Base-by-base conservation (phyloP, 2,113 vertebrate genomes). In the Anolis sagrei region DNA sequence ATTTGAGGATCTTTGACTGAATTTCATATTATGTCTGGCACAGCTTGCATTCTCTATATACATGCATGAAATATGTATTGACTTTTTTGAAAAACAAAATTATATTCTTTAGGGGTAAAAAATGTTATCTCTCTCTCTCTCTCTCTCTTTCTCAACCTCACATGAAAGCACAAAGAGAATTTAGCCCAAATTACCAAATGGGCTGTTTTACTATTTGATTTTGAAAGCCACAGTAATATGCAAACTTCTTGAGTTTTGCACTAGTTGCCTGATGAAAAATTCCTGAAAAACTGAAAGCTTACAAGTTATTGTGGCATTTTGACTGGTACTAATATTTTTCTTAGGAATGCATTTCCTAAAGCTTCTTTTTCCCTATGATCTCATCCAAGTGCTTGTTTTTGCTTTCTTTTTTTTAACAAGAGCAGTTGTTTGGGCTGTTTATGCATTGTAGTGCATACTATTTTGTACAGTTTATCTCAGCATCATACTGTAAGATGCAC, bases 1-100 rank as follows among this genome's bases (percentile, higher is more conserved):
- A 18, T 88, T 36, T 74, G 48, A 76, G 29, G n/a, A 68, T 49
- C 34, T 83, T 79, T 84, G 7, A 88, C 44, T 39, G 8, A 64
- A 32, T 86, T 88, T 29, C 21, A 80, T 92, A 79, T 80, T 83
- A 9, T 62, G 29, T 27, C 54, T 36, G 6, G 69, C 2, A 2
- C 51, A 64, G 49, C 48, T 74, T 64, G 58, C 64, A 72, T 58
- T 79, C 11, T 64, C 44, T 18, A 34, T 34, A 27, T 6, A 48
- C 9, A 48, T 23, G 32, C 34, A 72, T 39, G 29, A 79, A 79
- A 44, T 54, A 70, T 18, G 25, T 39, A 66, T 9, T 48, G 29
- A 44, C 3, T 14, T n/a, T 73, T 58, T 58, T 7, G 0, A 34
- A 82, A 54, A 23, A n/a, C 32, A 69, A 44, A 44, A 44, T 44